These are phyloP conservation scores for Achlya flavicornis DNA, from an alignment of 2,888 invertebrate species.

Conservation along the genomic window DNA sequence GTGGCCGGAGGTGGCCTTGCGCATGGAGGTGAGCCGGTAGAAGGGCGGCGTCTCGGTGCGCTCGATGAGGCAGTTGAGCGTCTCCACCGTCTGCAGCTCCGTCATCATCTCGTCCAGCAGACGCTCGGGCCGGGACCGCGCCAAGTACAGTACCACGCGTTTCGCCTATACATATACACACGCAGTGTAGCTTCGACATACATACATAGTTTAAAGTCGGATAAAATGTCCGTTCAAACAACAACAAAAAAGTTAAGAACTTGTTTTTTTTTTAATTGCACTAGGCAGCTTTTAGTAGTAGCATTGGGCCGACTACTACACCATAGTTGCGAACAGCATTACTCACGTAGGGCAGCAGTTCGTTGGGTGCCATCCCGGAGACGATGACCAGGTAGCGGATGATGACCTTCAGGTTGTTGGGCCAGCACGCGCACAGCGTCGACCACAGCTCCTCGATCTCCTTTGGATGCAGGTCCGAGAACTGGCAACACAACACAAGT, in stretches of 20 bases:
- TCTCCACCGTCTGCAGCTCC: slow-evolving; percentile 98
- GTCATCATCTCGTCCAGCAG: slow-evolving; percentile 98
- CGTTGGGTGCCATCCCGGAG: slow-evolving; percentile 98
- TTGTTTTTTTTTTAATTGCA: too few relatives aligned
- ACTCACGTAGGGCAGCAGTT: slow-evolving; percentile 95
- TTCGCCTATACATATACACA: slow-evolving; percentile 89
- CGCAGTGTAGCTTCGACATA: not conserved
- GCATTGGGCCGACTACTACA: too few relatives aligned
- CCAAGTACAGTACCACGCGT: slow-evolving; percentile 96
- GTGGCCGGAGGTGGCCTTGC: slow-evolving; percentile 91
- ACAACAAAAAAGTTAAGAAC: too few relatives aligned
- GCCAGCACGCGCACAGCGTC: slow-evolving; percentile 97
- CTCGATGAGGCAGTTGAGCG: slow-evolving; percentile 97
- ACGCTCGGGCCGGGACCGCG: slow-evolving; percentile 95
- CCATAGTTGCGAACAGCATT: too few relatives aligned
- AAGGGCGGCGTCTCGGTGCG: slow-evolving; percentile 99
- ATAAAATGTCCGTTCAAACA: too few relatives aligned
- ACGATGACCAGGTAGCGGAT: slow-evolving; percentile 97
- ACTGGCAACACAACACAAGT: slow-evolving; percentile 81
- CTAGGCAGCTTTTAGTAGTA: too few relatives aligned
- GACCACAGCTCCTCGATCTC: slow-evolving; percentile 99
- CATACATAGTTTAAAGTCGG: too few relatives aligned
- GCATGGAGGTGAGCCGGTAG: slow-evolving; percentile 96
- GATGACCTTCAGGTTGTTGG: slow-evolving; percentile 98
- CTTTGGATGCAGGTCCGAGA: slow-evolving; percentile 97